Base-by-base conservation (phyloP, 2,797 vertebrate genomes). In the Orestias chungarensis region DNA sequence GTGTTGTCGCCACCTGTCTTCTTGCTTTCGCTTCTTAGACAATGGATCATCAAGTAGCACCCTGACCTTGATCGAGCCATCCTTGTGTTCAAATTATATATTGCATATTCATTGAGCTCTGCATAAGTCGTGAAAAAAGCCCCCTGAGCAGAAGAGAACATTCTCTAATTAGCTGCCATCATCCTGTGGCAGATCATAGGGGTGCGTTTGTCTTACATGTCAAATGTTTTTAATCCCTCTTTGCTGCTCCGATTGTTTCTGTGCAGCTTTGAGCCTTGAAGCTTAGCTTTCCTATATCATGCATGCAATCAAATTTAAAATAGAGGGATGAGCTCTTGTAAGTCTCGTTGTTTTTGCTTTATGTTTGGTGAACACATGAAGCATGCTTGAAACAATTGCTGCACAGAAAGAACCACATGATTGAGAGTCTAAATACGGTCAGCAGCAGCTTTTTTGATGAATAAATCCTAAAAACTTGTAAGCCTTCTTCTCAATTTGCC, bases 101-200 rank as follows among this genome's bases (percentile, higher is more conserved):
- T n/a, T n/a, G 79, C 91, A 93, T 93, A 93, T 91, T 91, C 88
- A 93, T 83, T 1, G 71, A 55, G 78, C 62, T 84, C 79, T 76
- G 86, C n/a, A n/a, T 82, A 86, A 86, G 89, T 90, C 86, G 91
- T 61, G 71, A 84, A 71, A 85, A 73, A 71, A 44, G n/a, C 75
- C 85, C 82, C 83, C 76, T 75, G 76, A 87, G 87, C 55, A 0
- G 79, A 80, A 76, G 88, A 83, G 82, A 86, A 91, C 88, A 87
- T 82, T 87, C 82, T 76, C 72, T 91, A 89, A 92, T 92, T 91
- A 90, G 84, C 74, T 71, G 73, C 81, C 59, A 79, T 87, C 84
- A 87, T 86, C 71, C 10, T 4, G 80, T 68, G 83, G 84, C 86
- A 82, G 83, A 81, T 84, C 84, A 66, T 73, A 62, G 74, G 71